phyloP scores from a whole-genome alignment of 2,888 invertebrate species.

The Bimastos eiseni region DNA sequence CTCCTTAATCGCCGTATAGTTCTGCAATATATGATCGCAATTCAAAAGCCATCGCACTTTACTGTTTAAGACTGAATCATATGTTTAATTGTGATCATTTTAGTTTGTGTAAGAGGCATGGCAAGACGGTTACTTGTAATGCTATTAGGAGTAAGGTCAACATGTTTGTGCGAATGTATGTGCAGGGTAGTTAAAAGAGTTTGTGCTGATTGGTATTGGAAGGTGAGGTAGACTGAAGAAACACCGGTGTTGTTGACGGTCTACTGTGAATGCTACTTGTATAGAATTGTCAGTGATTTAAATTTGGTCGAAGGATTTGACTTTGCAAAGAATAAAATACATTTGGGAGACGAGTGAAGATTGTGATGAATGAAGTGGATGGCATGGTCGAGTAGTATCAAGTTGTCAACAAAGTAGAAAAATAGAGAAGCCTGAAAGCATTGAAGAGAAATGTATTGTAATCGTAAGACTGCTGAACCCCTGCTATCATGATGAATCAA shows the following conservation, averaged over 20 bases:
- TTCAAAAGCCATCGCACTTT: background rate
- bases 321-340: background rate
- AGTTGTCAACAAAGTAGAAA: background rate
- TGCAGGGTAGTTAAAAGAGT: background rate
- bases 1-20: background rate
- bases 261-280: background rate
- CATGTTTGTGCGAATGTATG: background rate
- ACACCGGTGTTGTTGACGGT: background rate
- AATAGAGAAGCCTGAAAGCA: background rate
- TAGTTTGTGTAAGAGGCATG: background rate
- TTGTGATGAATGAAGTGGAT: background rate
- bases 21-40: background rate
- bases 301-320: background rate
- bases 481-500: background rate
- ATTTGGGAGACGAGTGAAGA: background rate
- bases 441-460: background rate
- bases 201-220: background rate
- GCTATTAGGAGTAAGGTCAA: background rate
- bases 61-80: background rate
- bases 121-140: background rate
- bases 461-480: background rate
- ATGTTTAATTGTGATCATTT: background rate
- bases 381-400: background rate
- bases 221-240: background rate
- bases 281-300: background rate